Conservation (phyloP, 2,888 invertebrate species). For the Argyra leucocephala region DNA sequence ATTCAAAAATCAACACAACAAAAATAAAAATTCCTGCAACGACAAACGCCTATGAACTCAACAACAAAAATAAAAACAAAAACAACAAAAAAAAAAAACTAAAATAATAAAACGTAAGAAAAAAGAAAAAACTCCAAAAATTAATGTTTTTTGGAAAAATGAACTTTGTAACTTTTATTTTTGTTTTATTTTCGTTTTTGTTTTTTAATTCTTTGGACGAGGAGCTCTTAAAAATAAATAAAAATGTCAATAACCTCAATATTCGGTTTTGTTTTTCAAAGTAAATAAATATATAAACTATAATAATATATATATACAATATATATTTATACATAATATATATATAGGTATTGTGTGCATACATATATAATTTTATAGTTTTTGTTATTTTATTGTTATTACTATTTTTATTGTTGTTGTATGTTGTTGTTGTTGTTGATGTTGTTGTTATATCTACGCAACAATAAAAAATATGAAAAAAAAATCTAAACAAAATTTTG, state of each 20-base stretch:
- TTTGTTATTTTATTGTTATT: too few relatives aligned
- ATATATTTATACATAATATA: too few relatives aligned
- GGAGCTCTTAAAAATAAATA: slow-evolving; percentile 4
- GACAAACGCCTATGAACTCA: not conserved
- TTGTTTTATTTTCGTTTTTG: not conserved
- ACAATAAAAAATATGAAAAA: too few relatives aligned
- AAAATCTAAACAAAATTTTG: too few relatives aligned
- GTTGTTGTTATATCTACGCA: too few relatives aligned
- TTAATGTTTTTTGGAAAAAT: not conserved
- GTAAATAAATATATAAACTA: not conserved
- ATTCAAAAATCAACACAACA: not conserved
- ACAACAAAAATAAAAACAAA: not conserved
- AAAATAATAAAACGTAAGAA: not conserved
- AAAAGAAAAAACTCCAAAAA: not conserved
- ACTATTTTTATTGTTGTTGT: too few relatives aligned
- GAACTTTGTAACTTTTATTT: slow-evolving; percentile 6
- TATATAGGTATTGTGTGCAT: too few relatives aligned
- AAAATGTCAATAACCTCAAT: slow-evolving; percentile 6
- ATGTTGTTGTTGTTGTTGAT: too few relatives aligned
- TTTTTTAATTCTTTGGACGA: not conserved
- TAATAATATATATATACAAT: too few relatives aligned
- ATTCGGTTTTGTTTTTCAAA: slow-evolving; percentile 6
- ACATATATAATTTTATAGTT: too few relatives aligned
- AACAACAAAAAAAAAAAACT: not conserved
- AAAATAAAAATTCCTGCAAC: not conserved